Base-by-base conservation (phyloP, 2,888 invertebrate species). In the Erebia epiphron region DNA sequence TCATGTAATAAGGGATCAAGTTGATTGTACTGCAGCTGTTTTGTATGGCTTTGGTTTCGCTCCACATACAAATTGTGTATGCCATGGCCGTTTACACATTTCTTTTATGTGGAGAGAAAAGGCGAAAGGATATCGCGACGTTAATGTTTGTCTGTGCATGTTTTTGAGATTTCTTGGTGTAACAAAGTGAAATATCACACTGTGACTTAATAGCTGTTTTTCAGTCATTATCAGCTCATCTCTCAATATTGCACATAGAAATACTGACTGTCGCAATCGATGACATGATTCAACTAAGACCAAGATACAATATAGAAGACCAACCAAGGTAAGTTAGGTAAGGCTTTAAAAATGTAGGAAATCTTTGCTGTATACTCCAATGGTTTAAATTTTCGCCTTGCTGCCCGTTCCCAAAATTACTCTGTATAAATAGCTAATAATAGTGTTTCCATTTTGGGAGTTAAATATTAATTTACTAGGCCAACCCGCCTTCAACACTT, bases 1-100 rank as follows among this genome's bases (percentile, higher is more conserved):
- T 8, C 14, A 21, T 1, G 0, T 0, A 0, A 11, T 80, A 83
- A 70, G 70, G 77, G 71, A 69, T 21, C 75, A 72, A 80, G 73
- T 81, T 1, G 68, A n/a, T 52, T 70, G 56, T 11, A 11, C 26
- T 7, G 4, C 14, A 14, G n/a, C 56, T n/a, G 56, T 74, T 72
- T 75, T 78, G 72, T 67, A 69, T 73, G 77, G 58, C 61, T 76
- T 75, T 76, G 78, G 80, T 80, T 83, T 81, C 83, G 82, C 80
- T 83, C 79, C 79, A 84, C 79, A 86, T 84, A 84, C 82, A 84
- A 80, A 85, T 84, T 84, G 87, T 88, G 87, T 89, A 85, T 87
- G 87, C 88, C 86, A 86, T 81, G 86, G 89, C 80, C 86, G 87
- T 89, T 84, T 84, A 86, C 84, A 84, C 88, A 89, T 90, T 90